Percentiles rank a stretch among this genome's conserved stretches.
Evolutionary conservation across 2,113 vertebrate species (phyloP).

Genomic region (Zosterops lateralis): DNA sequence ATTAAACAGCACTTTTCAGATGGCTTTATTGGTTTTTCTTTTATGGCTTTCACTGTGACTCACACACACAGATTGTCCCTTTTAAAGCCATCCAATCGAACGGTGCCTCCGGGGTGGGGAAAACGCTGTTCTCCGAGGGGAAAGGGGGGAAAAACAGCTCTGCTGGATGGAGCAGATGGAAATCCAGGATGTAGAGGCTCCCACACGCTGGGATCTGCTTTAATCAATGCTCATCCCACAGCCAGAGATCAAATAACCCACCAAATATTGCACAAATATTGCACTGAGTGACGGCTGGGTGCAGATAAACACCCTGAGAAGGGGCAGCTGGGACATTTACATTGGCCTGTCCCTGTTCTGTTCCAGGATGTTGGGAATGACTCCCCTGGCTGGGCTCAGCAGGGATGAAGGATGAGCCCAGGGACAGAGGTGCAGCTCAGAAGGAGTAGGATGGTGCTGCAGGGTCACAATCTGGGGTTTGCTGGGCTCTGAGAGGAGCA

Average conservation of each 20-base stretch:
- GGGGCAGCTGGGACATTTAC: neutral
- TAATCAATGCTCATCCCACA: neutral
- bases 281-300: rapidly evolving
- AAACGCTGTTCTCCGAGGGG: neutral
- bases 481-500: neutral
- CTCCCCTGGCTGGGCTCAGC: rapidly evolving
- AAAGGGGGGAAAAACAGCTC: neutral
- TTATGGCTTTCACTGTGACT: constrained; percentile 26
- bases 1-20: constrained; percentile 44
- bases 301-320: neutral
- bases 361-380: neutral
- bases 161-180: neutral
- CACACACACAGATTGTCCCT: neutral
- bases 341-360: neutral
- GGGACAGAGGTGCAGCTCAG: neutral
- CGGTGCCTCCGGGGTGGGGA: neutral
- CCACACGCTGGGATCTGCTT: neutral
- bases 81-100: constrained; percentile 17
- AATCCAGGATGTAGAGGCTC: neutral
- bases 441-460: neutral
- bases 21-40: constrained; percentile 49
- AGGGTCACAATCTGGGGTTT: neutral
- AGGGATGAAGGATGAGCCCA: neutral
- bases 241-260: neutral
- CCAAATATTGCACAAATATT: neutral